These are phyloP conservation scores for Andrena minutula DNA, from an alignment of 2,888 invertebrate genomes.

Conservation along the genomic window DNA sequence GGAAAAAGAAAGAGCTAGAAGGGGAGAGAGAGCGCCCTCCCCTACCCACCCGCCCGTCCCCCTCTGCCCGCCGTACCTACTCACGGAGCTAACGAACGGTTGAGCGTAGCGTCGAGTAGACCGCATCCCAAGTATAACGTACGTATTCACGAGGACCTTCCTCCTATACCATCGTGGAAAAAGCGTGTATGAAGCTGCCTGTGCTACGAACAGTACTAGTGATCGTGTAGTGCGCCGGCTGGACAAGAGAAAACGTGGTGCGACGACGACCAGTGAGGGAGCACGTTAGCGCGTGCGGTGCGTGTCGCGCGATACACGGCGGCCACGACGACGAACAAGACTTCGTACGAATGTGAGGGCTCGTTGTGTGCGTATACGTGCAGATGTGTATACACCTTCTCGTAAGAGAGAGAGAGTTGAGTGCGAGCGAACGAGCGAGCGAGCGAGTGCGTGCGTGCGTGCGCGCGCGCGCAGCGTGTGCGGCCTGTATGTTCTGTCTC, in stretches of 20 bases:
- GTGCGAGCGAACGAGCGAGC: conserved; percentile 51
- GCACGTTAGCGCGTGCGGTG: conserved; percentile 69
- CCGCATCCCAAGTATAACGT: conserved; percentile 80
- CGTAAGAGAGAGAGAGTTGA: conserved; percentile 48
- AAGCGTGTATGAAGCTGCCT: conserved; percentile 63
- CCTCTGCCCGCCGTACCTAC: conserved; percentile 77
- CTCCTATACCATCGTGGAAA: conserved; percentile 60
- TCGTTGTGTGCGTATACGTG: conserved; percentile 69
- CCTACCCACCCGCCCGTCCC: conserved; percentile 73
- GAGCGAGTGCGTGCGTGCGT: conserved; percentile 43
- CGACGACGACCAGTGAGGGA: conserved; percentile 60
- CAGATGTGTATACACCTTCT: conserved; percentile 42
- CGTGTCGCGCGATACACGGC: conserved; percentile 65
- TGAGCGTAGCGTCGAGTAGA: conserved; percentile 84
- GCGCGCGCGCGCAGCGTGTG: conserved; percentile 37
- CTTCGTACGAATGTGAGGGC: conserved; percentile 76
- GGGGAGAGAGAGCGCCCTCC: conserved; percentile 71
- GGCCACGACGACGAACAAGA: conserved; percentile 60
- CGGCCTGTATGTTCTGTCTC: conserved; percentile 48
- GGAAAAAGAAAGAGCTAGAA: conserved; percentile 79
- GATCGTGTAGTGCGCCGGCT: conserved; percentile 69
- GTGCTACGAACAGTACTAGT: conserved; percentile 60
- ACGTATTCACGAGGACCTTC: conserved; percentile 70
- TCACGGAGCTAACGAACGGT: conserved; percentile 84
- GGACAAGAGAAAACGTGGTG: conserved; percentile 67